Evolutionary conservation across 2,113 vertebrate genomes (phyloP).

Genomic region (Phalacrocorax brasilianus): DNA sequence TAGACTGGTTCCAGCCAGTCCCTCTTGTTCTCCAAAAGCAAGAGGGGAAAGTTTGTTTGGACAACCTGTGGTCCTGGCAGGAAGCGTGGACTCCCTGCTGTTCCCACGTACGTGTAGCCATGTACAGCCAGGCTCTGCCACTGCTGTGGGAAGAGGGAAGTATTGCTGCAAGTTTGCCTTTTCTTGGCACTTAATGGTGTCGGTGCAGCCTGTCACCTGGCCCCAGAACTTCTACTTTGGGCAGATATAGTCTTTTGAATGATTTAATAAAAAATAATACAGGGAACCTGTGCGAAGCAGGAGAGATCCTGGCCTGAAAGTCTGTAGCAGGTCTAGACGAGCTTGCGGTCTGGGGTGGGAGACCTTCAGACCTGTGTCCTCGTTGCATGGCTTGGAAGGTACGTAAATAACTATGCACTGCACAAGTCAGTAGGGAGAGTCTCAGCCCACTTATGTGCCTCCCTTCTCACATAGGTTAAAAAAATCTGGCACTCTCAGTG

Average conservation of each 20-base stretch:
- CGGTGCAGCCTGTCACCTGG: background rate
- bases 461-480: background rate
- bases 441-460: background rate
- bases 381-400: no score
- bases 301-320: background rate
- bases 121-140: background rate
- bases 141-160: background rate
- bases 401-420: no score
- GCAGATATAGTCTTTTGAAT: background rate
- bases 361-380: background rate
- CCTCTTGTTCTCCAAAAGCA: background rate
- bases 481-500: background rate
- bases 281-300: background rate
- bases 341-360: background rate
- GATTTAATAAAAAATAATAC: background rate
- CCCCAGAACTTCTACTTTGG: background rate
- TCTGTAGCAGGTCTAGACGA: background rate
- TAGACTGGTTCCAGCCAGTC: background rate
- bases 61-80: accelerated
- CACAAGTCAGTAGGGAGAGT: no score
- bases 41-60: background rate
- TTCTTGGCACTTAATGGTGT: background rate
- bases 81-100: background rate
- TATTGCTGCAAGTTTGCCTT: background rate
- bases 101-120: background rate